Percentiles rank a stretch among this genome's conserved stretches.
phyloP scores from a whole-genome alignment of 2,113 vertebrate species.

The Drymodes brunneopygia region DNA sequence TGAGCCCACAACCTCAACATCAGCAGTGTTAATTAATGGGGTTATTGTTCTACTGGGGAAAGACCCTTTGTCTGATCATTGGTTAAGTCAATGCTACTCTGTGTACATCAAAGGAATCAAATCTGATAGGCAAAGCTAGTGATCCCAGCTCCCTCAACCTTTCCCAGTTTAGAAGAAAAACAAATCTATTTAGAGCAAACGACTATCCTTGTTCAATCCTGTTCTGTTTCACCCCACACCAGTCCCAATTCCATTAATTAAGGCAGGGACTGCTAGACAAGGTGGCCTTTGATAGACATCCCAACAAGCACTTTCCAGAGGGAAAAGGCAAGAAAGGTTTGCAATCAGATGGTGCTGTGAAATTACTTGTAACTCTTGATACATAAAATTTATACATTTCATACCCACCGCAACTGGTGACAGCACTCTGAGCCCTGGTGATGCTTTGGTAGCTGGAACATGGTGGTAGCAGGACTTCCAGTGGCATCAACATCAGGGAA shows the following conservation, averaged over 20 bases:
- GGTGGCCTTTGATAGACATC: not conserved
- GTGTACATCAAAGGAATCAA: not conserved
- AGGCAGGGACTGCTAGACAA: not conserved
- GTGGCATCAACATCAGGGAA: not conserved
- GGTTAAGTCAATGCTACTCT: not conserved
- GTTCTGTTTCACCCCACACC: not conserved
- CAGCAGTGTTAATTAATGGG: not conserved
- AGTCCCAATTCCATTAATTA: not conserved
- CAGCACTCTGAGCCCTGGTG: accelerated
- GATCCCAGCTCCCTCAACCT: not conserved
- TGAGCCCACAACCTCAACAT: not conserved
- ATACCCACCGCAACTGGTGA: not conserved
- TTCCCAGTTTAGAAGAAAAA: not conserved
- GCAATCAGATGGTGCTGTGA: not conserved
- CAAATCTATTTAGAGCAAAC: not conserved
- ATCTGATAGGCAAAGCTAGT: not conserved
- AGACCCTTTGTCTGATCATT: not conserved
- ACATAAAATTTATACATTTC: not conserved
- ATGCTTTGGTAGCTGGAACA: not conserved
- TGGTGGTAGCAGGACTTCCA: not conserved
- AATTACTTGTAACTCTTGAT: not conserved
- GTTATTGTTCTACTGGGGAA: not conserved
- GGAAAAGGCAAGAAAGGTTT: not conserved
- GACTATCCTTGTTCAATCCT: not conserved
- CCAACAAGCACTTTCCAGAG: not conserved